Evolutionary conservation across 1,140 invertebrate genomes (phyloP).

Genomic region (Periplaneta americana): DNA sequence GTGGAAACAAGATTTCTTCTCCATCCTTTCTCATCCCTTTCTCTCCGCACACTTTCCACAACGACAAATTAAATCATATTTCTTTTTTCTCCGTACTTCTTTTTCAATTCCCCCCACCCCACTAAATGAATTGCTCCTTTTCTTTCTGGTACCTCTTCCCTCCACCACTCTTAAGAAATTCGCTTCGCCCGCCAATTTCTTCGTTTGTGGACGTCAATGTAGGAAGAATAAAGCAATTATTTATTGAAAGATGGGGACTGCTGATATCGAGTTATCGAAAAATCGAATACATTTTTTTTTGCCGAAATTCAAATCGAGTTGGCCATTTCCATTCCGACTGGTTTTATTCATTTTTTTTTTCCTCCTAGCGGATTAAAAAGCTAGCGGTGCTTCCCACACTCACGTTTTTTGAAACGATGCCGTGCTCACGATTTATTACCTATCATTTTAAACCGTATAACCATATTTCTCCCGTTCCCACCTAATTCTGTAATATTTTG

Average conservation of each 20-base stretch:
- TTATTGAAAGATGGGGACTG: neutral
- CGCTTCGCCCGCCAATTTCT: neutral
- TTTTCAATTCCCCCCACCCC: neutral
- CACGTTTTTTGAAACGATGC: neutral
- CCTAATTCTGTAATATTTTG: too few relatives aligned
- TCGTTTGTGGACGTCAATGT: neutral
- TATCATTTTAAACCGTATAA: neutral
- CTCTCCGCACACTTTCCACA: neutral
- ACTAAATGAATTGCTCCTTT: neutral
- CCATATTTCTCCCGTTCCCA: neutral
- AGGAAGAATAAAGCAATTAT: neutral
- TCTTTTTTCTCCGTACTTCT: neutral
- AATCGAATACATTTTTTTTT: neutral
- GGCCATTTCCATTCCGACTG: neutral
- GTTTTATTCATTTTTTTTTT: neutral
- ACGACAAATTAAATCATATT: neutral
- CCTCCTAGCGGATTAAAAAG: neutral
- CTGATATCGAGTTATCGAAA: neutral
- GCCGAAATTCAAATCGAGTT: neutral
- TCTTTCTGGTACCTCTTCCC: neutral
- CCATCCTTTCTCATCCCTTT: too few relatives aligned
- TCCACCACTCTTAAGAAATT: neutral
- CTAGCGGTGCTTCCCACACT: neutral
- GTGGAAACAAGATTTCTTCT: neutral
- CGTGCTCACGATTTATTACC: neutral